phyloP scores from a whole-genome alignment of 2,797 vertebrate species.

The Oceanodroma leucorhoa region DNA sequence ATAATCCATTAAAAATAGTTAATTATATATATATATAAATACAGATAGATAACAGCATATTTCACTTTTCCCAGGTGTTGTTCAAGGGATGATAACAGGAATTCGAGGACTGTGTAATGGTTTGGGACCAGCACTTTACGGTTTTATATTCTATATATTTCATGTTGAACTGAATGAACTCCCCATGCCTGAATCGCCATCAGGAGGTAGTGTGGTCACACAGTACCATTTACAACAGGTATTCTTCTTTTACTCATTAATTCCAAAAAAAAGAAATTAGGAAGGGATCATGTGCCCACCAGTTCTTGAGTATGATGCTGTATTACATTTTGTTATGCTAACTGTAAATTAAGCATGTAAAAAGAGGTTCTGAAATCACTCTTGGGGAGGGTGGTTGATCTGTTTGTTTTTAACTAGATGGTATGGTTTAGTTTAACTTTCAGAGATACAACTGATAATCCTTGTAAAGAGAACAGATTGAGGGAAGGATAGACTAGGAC shows the following conservation, averaged over 20 bases:
- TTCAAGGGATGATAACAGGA: slow-evolving; percentile 89
- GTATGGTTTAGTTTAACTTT: background rate
- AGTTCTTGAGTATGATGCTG: background rate
- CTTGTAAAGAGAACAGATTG: background rate
- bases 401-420: background rate
- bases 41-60: rapidly evolving
- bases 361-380: background rate
- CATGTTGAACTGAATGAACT: slow-evolving; percentile 85
- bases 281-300: background rate
- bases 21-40: rapidly evolving
- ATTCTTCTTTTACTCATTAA: background rate
- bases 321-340: too few species aligned
- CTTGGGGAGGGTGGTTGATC: too few species aligned
- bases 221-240: slow-evolving; percentile 82
- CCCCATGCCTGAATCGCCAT: slow-evolving; percentile 73
- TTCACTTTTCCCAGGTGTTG: slow-evolving; percentile 76
- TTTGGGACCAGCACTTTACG: slow-evolving; percentile 85
- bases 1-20: background rate
- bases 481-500: background rate
- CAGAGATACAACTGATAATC: background rate
- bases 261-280: background rate
- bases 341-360: background rate
- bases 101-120: slow-evolving; percentile 87
- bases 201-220: slow-evolving; percentile 58
- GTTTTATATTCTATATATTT: slow-evolving; percentile 91